A percentile compares a stretch with the other conserved stretches of the same genome.
Evolutionary conservation across 2,888 invertebrate genomes (phyloP).

Genomic region (Mesorhabditis spiculigera): DNA sequence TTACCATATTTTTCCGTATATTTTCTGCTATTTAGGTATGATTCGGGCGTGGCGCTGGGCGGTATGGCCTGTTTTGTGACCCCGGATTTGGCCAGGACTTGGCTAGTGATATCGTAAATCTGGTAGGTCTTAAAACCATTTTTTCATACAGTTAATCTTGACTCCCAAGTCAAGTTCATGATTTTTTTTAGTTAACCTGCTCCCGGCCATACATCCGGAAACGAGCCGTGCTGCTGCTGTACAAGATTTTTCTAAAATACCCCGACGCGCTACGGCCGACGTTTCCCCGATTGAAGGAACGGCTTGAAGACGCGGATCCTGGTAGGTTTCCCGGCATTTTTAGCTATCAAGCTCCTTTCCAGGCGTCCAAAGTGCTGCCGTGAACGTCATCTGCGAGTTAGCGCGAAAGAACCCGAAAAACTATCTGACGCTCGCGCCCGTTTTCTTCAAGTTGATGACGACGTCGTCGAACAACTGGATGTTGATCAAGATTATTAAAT

Average conservation of each 20-base stretch:
- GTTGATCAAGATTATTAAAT: conserved; percentile 98
- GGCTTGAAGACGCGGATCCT: conserved; percentile 97
- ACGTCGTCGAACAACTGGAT: conserved; percentile 99
- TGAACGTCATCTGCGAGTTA: conserved; percentile 98
- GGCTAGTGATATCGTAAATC: conserved; percentile 96
- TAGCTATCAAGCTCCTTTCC: conserved; percentile 10
- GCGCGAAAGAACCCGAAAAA: conserved; percentile 99
- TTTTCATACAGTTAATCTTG: background rate
- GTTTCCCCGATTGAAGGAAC: conserved; percentile 96
- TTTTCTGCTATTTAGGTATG: conserved; percentile 67
- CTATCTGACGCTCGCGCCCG: conserved; percentile 92
- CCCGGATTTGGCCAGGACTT: conserved; percentile 92
- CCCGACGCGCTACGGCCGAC: conserved; percentile 98
- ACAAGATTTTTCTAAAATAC: conserved; percentile 97
- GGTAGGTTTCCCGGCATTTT: conserved; percentile 64
- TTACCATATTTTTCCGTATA: background rate
- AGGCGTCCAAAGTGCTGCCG: conserved; percentile 98
- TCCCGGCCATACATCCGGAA: conserved; percentile 97
- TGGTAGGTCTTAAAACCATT: conserved; percentile 67
- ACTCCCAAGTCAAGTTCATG: too few species aligned
- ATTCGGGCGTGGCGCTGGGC: conserved; percentile 93
- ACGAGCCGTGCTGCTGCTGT: conserved; percentile 98
- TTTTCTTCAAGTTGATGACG: conserved; percentile 99
- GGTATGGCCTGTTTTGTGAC: conserved; percentile 97
- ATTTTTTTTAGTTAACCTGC: conserved; percentile 76